Percentiles rank a stretch among this genome's conserved stretches.
phyloP scores from a whole-genome alignment of 2,113 vertebrate species.

The Neotoma lepida region DNA sequence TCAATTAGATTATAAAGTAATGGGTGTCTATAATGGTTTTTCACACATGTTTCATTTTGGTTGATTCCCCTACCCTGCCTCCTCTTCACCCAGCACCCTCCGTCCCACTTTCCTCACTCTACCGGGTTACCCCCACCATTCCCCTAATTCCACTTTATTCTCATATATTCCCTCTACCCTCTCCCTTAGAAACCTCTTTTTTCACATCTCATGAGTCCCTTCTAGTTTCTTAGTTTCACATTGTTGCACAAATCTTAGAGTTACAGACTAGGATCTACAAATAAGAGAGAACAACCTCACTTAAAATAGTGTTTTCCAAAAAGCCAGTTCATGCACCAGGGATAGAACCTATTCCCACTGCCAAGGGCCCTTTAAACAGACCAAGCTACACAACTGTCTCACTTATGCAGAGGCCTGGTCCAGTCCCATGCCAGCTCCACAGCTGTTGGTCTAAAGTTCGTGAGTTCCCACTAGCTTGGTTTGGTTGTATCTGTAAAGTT shows the following conservation, averaged over 20 bases:
- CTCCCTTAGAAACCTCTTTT: background rate
- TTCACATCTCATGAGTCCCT: too few species aligned
- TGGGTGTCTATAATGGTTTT: background rate
- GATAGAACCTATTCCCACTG: too few species aligned
- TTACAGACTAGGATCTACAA: background rate
- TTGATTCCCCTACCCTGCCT: background rate
- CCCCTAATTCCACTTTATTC: background rate
- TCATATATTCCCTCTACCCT: background rate
- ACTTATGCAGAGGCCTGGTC: too few species aligned
- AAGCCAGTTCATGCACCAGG: too few species aligned
- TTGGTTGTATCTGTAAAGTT: too few species aligned
- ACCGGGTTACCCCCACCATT: background rate
- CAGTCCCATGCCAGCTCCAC: too few species aligned
- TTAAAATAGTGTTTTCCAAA: background rate
- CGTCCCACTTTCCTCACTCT: fast-evolving
- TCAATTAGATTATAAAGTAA: background rate
- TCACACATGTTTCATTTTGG: background rate
- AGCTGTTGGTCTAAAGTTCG: too few species aligned
- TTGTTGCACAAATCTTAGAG: background rate
- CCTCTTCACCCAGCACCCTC: too few species aligned
- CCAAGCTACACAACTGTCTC: too few species aligned
- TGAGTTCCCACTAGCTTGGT: too few species aligned
- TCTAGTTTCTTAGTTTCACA: too few species aligned
- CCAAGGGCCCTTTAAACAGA: too few species aligned
- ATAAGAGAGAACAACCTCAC: background rate